These are phyloP conservation scores for Eugnorisma glareosa DNA, from an alignment of 2,888 invertebrate species.

Conservation along the genomic window DNA sequence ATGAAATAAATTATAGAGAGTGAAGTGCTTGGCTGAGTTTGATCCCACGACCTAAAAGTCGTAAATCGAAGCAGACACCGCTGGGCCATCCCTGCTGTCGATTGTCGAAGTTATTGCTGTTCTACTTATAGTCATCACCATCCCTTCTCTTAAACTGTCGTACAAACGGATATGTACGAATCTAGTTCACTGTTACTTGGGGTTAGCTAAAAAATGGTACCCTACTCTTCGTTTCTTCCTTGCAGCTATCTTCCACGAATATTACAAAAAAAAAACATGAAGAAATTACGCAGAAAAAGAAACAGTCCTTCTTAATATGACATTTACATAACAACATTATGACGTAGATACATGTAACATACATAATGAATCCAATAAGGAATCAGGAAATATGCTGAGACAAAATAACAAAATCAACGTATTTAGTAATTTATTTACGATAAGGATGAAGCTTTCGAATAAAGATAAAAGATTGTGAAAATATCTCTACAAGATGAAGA, in stretches of 20 bases:
- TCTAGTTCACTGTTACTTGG: not conserved
- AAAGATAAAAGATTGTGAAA: not conserved
- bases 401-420: conserved; percentile 11
- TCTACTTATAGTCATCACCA: not conserved
- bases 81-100: not conserved
- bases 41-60: not conserved
- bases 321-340: not conserved
- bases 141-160: not conserved
- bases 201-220: not conserved
- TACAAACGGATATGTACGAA: not conserved
- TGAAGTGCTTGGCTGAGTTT: not conserved
- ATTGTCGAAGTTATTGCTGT: not conserved
- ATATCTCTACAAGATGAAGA: too few species aligned
- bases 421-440: conserved; percentile 9
- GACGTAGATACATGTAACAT: not conserved
- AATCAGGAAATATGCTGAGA: conserved; percentile 22
- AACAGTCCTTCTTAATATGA: not conserved
- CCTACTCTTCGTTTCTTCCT: not conserved
- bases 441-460: not conserved
- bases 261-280: not conserved
- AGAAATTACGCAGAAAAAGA: too few species aligned
- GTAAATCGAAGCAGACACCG: not conserved
- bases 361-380: not conserved
- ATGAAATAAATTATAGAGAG: not conserved
- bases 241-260: not conserved